phyloP scores from a whole-genome alignment of 2,113 vertebrate genomes.

The Callocephalon fimbriatum region DNA sequence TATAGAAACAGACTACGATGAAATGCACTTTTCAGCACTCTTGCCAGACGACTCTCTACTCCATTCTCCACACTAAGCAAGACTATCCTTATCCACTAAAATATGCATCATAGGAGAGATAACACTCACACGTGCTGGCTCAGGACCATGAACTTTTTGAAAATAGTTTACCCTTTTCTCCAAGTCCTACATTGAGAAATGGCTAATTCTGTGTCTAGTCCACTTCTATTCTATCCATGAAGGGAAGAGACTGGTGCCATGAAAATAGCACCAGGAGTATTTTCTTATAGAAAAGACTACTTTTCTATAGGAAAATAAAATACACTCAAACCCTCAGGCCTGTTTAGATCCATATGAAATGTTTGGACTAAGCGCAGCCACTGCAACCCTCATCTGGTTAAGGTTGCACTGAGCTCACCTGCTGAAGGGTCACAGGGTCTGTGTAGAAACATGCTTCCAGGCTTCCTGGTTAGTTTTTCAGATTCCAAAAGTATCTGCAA shows the following conservation, averaged over 20 bases:
- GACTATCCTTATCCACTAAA: neutral
- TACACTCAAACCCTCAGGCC: neutral
- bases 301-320: neutral
- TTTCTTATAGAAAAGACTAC: too few relatives aligned
- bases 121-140: neutral
- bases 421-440: accelerated
- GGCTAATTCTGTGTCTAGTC: neutral
- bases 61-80: neutral
- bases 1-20: neutral
- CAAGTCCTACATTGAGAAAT: neutral
- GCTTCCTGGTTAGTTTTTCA: neutral
- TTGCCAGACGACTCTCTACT: neutral
- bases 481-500: neutral
- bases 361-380: neutral
- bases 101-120: neutral
- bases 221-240: neutral
- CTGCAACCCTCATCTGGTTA: neutral
- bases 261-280: too few relatives aligned
- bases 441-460: neutral
- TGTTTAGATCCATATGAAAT: neutral
- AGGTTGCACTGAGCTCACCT: neutral
- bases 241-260: neutral
- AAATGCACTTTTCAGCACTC: neutral
- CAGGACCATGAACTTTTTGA: neutral
- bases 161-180: neutral